Evolutionary conservation across 2,797 vertebrate genomes (phyloP).

Genomic region (Pipistrellus pipistrellus): DNA sequence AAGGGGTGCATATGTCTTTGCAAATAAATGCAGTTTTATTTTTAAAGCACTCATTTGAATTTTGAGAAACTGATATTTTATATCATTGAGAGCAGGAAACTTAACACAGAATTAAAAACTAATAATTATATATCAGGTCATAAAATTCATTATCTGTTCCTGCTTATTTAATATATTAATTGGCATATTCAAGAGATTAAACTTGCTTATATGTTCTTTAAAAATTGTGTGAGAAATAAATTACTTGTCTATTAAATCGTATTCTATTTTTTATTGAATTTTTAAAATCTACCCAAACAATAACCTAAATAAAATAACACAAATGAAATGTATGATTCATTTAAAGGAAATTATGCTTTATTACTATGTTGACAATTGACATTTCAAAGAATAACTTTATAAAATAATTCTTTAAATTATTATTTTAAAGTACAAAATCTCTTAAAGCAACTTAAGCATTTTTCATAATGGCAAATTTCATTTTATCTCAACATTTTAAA

Average conservation of each 20-base stretch:
- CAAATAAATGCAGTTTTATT: background rate
- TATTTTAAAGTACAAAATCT: background rate
- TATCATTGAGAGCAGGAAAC: background rate
- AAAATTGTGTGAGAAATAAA: background rate
- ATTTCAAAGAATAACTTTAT: background rate
- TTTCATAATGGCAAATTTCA: background rate
- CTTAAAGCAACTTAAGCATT: background rate
- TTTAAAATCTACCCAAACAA: background rate
- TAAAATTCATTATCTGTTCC: conserved; percentile 22
- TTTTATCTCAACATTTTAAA: background rate
- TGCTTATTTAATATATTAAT: background rate
- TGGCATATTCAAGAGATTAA: background rate
- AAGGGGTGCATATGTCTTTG: background rate
- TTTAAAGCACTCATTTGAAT: background rate
- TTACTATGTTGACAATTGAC: background rate
- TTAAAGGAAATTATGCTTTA: background rate
- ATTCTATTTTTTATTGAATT: background rate
- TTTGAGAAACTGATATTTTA: background rate
- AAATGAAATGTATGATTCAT: background rate
- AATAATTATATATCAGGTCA: background rate
- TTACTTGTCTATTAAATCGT: background rate
- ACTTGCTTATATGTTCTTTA: background rate
- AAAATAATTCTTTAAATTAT: background rate
- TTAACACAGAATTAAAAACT: background rate
- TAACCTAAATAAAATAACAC: background rate